These are phyloP conservation scores for Ptilorrhoa leucosticta DNA, from an alignment of 2,113 vertebrate species.

Conservation along the genomic window DNA sequence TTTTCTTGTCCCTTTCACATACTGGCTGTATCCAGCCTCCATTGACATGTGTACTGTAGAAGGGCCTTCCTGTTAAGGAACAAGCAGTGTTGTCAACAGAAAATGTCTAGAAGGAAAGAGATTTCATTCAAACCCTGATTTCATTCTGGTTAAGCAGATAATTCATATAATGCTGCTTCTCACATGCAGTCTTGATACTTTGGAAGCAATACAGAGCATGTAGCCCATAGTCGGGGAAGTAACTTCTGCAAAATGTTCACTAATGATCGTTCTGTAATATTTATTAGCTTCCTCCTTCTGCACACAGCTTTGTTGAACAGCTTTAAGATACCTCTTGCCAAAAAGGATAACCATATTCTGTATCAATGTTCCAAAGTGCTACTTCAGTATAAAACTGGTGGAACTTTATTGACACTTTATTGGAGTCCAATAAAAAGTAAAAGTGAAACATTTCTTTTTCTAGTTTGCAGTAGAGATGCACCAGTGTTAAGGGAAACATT, in stretches of 20 bases:
- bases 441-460: neutral
- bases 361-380: slow-evolving; percentile 32
- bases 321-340: slow-evolving; percentile 57
- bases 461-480: neutral
- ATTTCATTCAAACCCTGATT: neutral
- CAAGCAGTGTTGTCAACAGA: neutral
- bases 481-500: slow-evolving; percentile 14
- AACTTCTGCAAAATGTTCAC: neutral
- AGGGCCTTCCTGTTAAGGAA: neutral
- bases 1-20: neutral
- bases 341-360: slow-evolving; percentile 22
- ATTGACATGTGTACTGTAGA: neutral
- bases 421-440: neutral
- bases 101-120: neutral
- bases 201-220: neutral
- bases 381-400: neutral
- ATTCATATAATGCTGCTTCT: neutral
- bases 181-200: neutral
- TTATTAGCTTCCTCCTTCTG: slow-evolving; percentile 14
- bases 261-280: neutral
- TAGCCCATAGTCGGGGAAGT: neutral
- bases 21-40: neutral
- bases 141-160: neutral
- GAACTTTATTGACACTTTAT: neutral
- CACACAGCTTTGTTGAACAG: slow-evolving; percentile 15